phyloP scores from a whole-genome alignment of 2,113 vertebrate species.

The Uropsilus gracilis region DNA sequence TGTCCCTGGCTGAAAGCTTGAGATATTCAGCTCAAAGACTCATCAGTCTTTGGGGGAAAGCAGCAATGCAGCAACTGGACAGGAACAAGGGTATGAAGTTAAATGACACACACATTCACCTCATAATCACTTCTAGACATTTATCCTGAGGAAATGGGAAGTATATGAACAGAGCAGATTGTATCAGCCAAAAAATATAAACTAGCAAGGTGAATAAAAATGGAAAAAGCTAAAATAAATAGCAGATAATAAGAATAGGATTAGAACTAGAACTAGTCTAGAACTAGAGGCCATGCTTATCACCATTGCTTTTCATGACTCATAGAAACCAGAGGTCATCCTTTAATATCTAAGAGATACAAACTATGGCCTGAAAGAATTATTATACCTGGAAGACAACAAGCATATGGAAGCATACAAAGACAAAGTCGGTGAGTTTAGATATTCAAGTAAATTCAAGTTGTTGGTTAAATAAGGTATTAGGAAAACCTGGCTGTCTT shows the following conservation, averaged over 20 bases:
- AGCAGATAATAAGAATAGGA: not conserved
- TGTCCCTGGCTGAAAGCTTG: not conserved
- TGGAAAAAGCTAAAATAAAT: not conserved
- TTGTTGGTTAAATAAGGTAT: not conserved
- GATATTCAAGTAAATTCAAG: not conserved
- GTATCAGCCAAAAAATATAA: not conserved
- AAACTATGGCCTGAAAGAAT: not conserved
- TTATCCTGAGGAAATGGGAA: not conserved
- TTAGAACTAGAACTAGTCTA: not conserved
- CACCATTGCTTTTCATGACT: not conserved
- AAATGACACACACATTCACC: not conserved
- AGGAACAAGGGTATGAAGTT: not conserved
- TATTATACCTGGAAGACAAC: not conserved
- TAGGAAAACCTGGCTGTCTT: not conserved
- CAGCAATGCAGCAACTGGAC: not conserved
- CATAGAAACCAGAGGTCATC: not conserved
- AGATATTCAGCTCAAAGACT: not conserved
- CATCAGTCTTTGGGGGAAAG: not conserved
- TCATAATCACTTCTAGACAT: not conserved
- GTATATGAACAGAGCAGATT: not conserved
- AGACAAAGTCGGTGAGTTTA: not conserved
- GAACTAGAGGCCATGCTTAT: not conserved
- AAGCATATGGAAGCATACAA: not conserved
- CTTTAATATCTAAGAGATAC: not conserved
- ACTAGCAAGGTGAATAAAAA: not conserved